These are phyloP conservation scores for Momotus momota DNA, from an alignment of 2,797 vertebrate species.

Conservation along the genomic window DNA sequence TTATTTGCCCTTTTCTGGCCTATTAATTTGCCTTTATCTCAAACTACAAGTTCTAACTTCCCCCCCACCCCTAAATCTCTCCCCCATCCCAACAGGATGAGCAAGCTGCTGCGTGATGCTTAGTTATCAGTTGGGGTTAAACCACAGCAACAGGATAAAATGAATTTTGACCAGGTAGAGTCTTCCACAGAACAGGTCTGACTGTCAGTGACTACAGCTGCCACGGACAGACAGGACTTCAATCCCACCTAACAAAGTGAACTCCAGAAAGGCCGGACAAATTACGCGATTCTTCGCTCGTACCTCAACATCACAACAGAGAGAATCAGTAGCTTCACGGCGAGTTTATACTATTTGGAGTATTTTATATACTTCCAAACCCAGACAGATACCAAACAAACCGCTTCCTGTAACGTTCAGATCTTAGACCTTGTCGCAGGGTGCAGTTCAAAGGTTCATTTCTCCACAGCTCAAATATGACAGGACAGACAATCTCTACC, in stretches of 20 bases:
- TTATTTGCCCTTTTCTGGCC: background rate
- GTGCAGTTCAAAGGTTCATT: slow-evolving; percentile 6
- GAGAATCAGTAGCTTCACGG: background rate
- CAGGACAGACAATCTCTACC: background rate
- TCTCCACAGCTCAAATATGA: background rate
- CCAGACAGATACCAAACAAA: background rate
- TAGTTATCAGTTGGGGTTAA: background rate
- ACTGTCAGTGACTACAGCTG: accelerated
- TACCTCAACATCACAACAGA: background rate
- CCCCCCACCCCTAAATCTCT: background rate
- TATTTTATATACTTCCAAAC: background rate
- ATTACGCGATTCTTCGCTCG: too few relatives aligned
- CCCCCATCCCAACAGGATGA: too few relatives aligned
- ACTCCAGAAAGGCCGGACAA: accelerated
- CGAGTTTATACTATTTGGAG: background rate
- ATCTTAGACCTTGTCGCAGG: background rate
- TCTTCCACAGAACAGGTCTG: background rate
- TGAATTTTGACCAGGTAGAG: background rate
- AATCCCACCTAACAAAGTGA: accelerated
- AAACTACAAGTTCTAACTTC: background rate
- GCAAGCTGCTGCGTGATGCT: background rate
- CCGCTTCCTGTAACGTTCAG: background rate
- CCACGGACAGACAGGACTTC: background rate
- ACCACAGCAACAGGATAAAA: background rate
- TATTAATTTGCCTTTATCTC: background rate